These are phyloP conservation scores for Sebastes diaconus DNA, from an alignment of 2,797 vertebrate species.

Conservation along the genomic window DNA sequence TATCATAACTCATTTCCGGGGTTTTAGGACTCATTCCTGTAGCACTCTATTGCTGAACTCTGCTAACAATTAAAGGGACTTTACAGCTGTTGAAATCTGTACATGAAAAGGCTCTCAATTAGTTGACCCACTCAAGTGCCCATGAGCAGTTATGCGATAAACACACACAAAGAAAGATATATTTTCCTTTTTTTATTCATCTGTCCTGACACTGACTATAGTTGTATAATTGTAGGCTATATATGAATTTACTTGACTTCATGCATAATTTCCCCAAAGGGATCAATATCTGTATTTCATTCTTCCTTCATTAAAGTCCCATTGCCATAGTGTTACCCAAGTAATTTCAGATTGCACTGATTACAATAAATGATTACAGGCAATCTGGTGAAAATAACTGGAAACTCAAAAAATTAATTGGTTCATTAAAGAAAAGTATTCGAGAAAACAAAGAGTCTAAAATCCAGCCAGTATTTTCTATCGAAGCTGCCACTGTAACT, in stretches of 20 bases:
- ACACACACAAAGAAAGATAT: background rate
- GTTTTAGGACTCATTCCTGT: too few relatives aligned
- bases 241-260: background rate
- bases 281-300: background rate
- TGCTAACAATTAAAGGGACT: background rate
- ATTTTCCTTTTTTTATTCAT: background rate
- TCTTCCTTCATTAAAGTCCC: background rate
- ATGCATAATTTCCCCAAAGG: background rate
- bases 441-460: background rate
- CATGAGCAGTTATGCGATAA: background rate
- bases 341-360: conserved; percentile 20
- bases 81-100: too few relatives aligned
- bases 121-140: background rate
- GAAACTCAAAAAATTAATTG: conserved; percentile 6
- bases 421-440: conserved; percentile 19
- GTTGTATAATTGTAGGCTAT: background rate
- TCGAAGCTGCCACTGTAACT: conserved; percentile 12
- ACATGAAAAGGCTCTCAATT: background rate
- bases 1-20: too few relatives aligned
- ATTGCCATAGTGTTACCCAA: background rate
- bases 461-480: conserved; percentile 23
- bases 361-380: conserved; percentile 43
- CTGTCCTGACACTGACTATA: background rate
- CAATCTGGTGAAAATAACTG: conserved; percentile 4
- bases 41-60: background rate